Evolutionary conservation across 1,140 invertebrate species (phyloP).

Genomic region (Saccostrea echinata): DNA sequence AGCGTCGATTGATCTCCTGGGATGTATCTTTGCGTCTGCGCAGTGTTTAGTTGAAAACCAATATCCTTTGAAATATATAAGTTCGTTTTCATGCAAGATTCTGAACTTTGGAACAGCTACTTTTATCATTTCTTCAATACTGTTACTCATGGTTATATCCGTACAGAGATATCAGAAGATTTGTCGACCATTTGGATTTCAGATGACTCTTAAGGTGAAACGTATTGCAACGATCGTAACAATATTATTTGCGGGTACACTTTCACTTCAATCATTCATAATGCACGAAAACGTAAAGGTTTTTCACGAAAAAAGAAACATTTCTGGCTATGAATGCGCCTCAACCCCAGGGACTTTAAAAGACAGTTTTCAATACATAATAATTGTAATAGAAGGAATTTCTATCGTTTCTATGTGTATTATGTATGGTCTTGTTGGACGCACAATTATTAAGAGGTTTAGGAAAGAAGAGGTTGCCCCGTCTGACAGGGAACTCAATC

Average conservation of each 20-base stretch:
- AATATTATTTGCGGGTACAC: background rate
- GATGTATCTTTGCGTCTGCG: background rate
- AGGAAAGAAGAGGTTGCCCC: background rate
- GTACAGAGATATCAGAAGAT: constrained; percentile 50
- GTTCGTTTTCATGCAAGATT: background rate
- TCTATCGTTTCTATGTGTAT: constrained; percentile 2
- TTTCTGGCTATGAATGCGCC: background rate
- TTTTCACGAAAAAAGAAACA: background rate
- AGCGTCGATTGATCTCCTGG: constrained; percentile 7
- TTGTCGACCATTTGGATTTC: constrained; percentile 49
- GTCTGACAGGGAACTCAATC: background rate
- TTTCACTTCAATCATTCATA: background rate
- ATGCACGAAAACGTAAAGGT: constrained; percentile 20
- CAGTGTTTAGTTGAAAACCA: background rate
- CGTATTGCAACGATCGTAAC: background rate
- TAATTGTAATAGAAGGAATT: background rate
- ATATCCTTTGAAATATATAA: background rate
- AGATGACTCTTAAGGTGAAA: constrained; percentile 39
- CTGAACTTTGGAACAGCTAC: background rate
- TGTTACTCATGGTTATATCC: constrained; percentile 44
- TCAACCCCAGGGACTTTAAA: background rate
- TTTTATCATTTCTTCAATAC: constrained; percentile 28
- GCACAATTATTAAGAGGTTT: background rate
- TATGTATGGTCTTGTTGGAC: constrained; percentile 18
- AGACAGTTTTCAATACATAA: background rate